Evolutionary conservation across 2,797 vertebrate genomes (phyloP), one percentile per base, ranked within the genome.

Genomic region (Acipenser oxyrinchus): DNA sequence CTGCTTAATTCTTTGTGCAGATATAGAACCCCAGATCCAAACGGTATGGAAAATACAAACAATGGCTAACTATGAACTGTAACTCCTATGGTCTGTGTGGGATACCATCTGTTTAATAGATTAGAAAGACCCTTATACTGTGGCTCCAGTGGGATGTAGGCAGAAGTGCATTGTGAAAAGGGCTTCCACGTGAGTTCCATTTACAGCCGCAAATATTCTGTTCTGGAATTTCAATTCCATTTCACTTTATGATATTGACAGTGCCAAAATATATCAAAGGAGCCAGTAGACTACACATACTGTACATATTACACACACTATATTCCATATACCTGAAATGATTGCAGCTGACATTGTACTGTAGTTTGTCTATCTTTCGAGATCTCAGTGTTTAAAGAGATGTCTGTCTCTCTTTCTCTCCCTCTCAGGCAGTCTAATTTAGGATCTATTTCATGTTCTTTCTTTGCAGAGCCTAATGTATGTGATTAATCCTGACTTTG

Each of bases 1-100:
- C 86, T 86, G 79, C 84, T 85, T 91, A 88, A 89, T 91, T 89
- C 88, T 88, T 89, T 86, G 88, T 87, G 89, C 87, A 88, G 84
- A 90, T 58, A 53, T 12, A 62, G 88, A 90, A 88, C 23, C 60
- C 60, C 8, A 62, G 18, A 15, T 15, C 10, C 7, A 62, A 62
- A 62, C 9, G 18, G 60, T 62, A 62, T 18, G 37, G 18, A 37
- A 62, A 62, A 37, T 62, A 18, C 18, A 60, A 48, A 48, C 18
- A 62, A 62, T 48, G 60, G 18, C 7, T 48, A 62, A 48, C 9
- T 37, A 37, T 62, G 4, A 8, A n/a, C 6, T 62, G 18, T 10
- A 62, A 37, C 37, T 37, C 37, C 37, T 23, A 5, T 10, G 18
- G 55, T 58, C 55, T 62, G 7, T 62, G 60, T 62, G 60, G 60